phyloP scores from a whole-genome alignment of 2,113 vertebrate genomes.

The Chelonoidis abingdonii region DNA sequence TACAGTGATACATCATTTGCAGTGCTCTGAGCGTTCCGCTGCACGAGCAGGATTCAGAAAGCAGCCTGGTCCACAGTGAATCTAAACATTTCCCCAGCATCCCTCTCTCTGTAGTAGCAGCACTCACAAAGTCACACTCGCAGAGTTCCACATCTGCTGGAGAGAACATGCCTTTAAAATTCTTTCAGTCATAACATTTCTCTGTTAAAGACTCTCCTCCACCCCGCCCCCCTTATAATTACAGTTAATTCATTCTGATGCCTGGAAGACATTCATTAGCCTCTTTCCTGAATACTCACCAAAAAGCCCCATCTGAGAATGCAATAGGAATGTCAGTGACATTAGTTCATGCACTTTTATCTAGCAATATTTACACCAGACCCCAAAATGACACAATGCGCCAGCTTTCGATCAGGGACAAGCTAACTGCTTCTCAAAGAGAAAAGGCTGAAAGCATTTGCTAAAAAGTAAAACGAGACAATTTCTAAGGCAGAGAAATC shows the following conservation, averaged over 20 bases:
- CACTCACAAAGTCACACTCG: background rate
- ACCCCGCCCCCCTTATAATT: background rate
- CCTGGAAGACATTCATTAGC: rapidly evolving
- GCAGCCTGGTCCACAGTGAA: background rate
- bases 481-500: background rate
- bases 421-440: background rate
- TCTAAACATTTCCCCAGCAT: background rate
- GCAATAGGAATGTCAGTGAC: background rate
- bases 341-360: background rate
- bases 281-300: background rate
- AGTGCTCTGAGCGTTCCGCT: rapidly evolving
- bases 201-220: background rate
- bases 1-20: background rate
- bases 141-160: background rate
- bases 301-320: background rate
- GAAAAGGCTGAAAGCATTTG: background rate
- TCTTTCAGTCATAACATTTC: rapidly evolving
- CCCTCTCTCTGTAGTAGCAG: background rate
- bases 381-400: background rate
- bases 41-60: background rate
- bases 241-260: background rate
- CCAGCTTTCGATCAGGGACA: background rate
- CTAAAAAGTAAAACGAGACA: background rate
- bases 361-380: background rate
- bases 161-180: background rate